Evolutionary conservation across 2,888 invertebrate genomes (phyloP).

Genomic region (Sinotaia quadrata): DNA sequence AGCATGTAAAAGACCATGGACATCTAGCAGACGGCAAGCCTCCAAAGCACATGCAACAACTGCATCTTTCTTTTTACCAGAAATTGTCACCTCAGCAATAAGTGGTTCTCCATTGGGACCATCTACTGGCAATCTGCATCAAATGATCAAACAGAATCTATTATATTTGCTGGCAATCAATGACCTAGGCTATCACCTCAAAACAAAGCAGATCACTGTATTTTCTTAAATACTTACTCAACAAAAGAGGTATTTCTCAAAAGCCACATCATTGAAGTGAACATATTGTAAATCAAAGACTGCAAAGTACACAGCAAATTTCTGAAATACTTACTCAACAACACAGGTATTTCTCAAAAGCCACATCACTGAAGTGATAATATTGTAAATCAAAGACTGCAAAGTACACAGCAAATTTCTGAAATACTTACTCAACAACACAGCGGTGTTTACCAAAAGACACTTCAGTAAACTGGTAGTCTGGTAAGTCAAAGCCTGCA

Average conservation of each 20-base stretch:
- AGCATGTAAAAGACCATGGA: conserved; percentile 87
- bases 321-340: too few species aligned
- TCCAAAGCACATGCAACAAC: conserved; percentile 94
- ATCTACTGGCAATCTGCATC: conserved; percentile 86
- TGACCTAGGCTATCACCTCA: neutral
- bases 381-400: too few species aligned
- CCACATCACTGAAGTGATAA: too few species aligned
- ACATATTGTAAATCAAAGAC: too few species aligned
- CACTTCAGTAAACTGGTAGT: conserved; percentile 89
- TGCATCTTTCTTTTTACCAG: conserved; percentile 95
- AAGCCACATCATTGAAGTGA: too few species aligned
- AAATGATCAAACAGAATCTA: conserved; percentile 10
- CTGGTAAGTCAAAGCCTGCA: conserved; percentile 80
- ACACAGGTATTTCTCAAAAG: too few species aligned
- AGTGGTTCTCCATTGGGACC: conserved; percentile 82
- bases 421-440: conserved; percentile 75
- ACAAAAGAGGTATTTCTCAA: too few species aligned
- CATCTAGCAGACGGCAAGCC: conserved; percentile 92
- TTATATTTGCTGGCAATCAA: neutral
- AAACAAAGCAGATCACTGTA: neutral
- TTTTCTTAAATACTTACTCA: too few species aligned
- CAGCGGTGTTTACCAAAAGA: conserved; percentile 87
- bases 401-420: too few species aligned
- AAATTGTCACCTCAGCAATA: conserved; percentile 87
- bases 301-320: too few species aligned